These are phyloP conservation scores for Poecilus cupreus DNA, from an alignment of 2,888 invertebrate species.

Conservation along the genomic window DNA sequence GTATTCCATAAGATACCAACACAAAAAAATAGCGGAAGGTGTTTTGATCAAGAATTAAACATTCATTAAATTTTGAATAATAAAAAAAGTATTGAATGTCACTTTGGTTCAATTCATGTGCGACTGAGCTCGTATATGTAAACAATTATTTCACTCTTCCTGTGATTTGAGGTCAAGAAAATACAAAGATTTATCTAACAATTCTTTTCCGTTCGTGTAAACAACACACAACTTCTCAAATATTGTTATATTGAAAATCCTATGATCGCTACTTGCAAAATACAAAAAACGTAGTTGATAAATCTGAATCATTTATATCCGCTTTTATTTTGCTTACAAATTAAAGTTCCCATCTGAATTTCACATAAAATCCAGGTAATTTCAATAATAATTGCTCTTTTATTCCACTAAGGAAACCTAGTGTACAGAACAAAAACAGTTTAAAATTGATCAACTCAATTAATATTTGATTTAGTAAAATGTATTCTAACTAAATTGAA, in stretches of 20 bases:
- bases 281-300: slow-evolving; percentile 19
- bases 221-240: neutral
- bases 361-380: neutral
- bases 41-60: too few relatives aligned
- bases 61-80: too few relatives aligned
- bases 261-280: neutral
- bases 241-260: neutral
- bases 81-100: too few relatives aligned
- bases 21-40: too few relatives aligned
- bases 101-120: too few relatives aligned
- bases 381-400: neutral
- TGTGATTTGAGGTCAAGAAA: neutral
- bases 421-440: neutral
- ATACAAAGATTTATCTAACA: neutral
- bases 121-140: neutral
- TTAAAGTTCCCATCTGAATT: slow-evolving; percentile 18
- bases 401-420: neutral
- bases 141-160: neutral
- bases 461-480: too few relatives aligned
- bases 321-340: neutral
- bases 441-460: neutral
- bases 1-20: too few relatives aligned
- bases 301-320: neutral
- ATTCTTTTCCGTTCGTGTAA: neutral
- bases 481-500: too few relatives aligned